A percentile compares a stretch with the other conserved stretches of the same genome.
These are phyloP conservation scores for Drosophila lowei DNA, from an alignment of 1,140 invertebrate genomes.

Conservation along the genomic window DNA sequence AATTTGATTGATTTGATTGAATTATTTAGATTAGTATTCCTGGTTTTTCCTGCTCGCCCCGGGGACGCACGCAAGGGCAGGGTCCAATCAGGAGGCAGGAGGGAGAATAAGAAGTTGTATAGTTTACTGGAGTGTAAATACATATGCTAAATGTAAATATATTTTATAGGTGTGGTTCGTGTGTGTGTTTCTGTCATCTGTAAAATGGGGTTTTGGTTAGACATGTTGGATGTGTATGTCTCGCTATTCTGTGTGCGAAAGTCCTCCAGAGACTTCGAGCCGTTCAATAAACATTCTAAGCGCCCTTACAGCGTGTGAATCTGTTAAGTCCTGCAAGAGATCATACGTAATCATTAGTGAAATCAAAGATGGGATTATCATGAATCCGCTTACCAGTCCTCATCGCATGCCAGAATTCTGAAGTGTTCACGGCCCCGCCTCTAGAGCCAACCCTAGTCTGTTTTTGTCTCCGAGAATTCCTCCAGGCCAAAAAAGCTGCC, in stretches of 20 bases:
- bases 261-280: slow-evolving; percentile 42
- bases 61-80: no score
- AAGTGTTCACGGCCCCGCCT: slow-evolving; percentile 49
- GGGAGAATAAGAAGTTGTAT: slow-evolving; percentile 26
- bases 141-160: slow-evolving; percentile 68
- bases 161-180: slow-evolving; percentile 25
- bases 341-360: neutral
- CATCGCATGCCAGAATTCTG: slow-evolving; percentile 66
- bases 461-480: slow-evolving; percentile 71
- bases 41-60: slow-evolving; percentile 2
- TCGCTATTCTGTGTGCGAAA: slow-evolving; percentile 36
- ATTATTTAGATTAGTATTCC: neutral
- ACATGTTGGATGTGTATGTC: slow-evolving; percentile 12
- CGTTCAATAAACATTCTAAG: slow-evolving; percentile 27
- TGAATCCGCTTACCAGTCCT: slow-evolving; percentile 58
- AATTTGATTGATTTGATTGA: slow-evolving; percentile 36
- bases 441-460: slow-evolving; percentile 78
- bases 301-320: slow-evolving; percentile 37
- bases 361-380: neutral
- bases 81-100: neutral
- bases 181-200: slow-evolving; percentile 29
- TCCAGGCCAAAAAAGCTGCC: slow-evolving; percentile 74
- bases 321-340: slow-evolving; percentile 54
- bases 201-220: slow-evolving; percentile 26
- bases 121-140: slow-evolving; percentile 75